These are phyloP conservation scores for Capitella teleta DNA, from an alignment of 1,140 invertebrate genomes.

Conservation along the genomic window DNA sequence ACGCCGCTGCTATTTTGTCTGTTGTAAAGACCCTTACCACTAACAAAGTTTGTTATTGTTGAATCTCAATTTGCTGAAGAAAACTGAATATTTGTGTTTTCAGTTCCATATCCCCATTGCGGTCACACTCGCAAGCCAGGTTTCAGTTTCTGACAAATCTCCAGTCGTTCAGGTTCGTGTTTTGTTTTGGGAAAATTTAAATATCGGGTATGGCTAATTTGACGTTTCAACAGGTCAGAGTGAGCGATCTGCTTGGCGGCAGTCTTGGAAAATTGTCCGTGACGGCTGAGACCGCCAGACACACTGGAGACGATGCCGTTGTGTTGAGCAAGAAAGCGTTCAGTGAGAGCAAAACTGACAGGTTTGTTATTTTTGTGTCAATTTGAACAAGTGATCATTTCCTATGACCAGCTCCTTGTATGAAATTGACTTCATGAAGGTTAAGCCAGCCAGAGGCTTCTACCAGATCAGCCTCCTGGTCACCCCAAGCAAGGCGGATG, in stretches of 20 bases:
- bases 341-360: conserved; percentile 45
- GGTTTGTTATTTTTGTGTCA: conserved; percentile 41
- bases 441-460: conserved; percentile 67
- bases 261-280: conserved; percentile 58
- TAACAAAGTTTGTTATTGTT: conserved; percentile 47
- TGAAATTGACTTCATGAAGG: conserved; percentile 65
- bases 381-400: not conserved
- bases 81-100: conserved; percentile 12
- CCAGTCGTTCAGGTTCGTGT: conserved; percentile 51
- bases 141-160: conserved; percentile 56
- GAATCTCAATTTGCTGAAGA: not conserved
- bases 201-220: not conserved
- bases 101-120: conserved; percentile 59
- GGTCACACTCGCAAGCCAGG: conserved; percentile 61
- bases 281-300: conserved; percentile 61
- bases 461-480: conserved; percentile 69
- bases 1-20: conserved; percentile 65
- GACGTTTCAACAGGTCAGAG: conserved; percentile 47
- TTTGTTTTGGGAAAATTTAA: not conserved
- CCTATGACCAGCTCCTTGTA: conserved; percentile 51
- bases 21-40: conserved; percentile 59
- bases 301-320: conserved; percentile 61
- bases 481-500: conserved; percentile 48
- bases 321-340: conserved; percentile 59
- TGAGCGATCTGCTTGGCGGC: conserved; percentile 75